Evolutionary conservation across 2,113 vertebrate genomes (phyloP).

Genomic region (Alethe diademata): DNA sequence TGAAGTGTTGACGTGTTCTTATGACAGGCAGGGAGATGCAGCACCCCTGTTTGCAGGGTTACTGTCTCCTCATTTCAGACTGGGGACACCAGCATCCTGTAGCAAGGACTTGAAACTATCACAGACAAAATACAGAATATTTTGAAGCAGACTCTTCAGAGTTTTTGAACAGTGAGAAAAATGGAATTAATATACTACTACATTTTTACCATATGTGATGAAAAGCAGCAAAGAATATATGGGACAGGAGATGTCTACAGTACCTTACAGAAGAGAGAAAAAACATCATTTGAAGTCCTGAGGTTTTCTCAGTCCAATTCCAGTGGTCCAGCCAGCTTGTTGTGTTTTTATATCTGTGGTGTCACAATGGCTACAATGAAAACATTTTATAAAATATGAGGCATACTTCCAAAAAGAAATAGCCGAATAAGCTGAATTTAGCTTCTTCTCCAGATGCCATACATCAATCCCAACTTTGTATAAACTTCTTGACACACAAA

Average conservation of each 20-base stretch:
- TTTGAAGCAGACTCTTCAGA: background rate
- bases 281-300: background rate
- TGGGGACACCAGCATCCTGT: background rate
- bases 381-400: background rate
- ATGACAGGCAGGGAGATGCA: background rate
- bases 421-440: background rate
- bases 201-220: background rate
- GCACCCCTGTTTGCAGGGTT: background rate
- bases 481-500: background rate
- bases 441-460: background rate
- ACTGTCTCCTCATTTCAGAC: background rate
- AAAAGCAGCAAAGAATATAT: background rate
- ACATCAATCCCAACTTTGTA: background rate
- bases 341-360: background rate
- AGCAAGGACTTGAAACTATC: background rate
- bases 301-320: background rate
- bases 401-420: background rate
- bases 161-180: background rate
- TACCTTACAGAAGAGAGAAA: background rate
- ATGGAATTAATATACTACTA: background rate
- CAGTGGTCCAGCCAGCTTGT: background rate
- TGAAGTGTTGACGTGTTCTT: background rate
- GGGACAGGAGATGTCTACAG: background rate
- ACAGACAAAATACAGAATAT: background rate
- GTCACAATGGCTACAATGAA: background rate